phyloP scores from a whole-genome alignment of 64 coral and sea anemone species.

The Porites lutea region DNA sequence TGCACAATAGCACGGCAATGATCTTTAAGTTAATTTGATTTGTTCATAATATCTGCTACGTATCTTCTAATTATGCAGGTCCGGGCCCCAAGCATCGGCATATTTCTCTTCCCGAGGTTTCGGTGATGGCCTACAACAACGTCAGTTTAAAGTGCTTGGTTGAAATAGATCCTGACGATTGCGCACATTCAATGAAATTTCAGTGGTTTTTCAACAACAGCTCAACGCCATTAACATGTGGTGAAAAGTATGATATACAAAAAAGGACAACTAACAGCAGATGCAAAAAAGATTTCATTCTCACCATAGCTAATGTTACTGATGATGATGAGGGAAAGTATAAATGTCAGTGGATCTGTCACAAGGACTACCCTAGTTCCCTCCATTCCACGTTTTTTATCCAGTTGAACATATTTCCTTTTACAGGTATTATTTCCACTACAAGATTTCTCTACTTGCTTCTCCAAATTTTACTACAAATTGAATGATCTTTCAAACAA shows the following conservation, averaged over 20 bases:
- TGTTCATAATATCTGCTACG: too few species aligned
- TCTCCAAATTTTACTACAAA: too few species aligned
- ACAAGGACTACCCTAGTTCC: background rate
- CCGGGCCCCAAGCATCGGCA: too few species aligned
- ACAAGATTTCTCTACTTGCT: too few species aligned
- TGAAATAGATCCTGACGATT: background rate
- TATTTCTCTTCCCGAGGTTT: background rate
- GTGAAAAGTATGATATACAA: background rate
- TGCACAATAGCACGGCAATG: too few species aligned
- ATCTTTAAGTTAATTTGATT: too few species aligned
- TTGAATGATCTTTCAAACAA: too few species aligned
- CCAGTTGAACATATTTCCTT: background rate
- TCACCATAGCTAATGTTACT: background rate
- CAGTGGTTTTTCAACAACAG: background rate
- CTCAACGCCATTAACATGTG: background rate
- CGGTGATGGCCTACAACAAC: background rate
- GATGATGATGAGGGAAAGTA: background rate
- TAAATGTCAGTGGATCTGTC: background rate
- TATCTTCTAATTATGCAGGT: background rate
- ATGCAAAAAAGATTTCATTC: slow-evolving; percentile 4
- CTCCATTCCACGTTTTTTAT: too few species aligned
- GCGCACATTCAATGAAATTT: background rate
- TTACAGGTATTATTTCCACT: background rate
- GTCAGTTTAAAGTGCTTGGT: background rate
- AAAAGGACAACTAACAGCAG: background rate